Conservation (phyloP, 2,888 invertebrate genomes). For the Allygus modestus region DNA sequence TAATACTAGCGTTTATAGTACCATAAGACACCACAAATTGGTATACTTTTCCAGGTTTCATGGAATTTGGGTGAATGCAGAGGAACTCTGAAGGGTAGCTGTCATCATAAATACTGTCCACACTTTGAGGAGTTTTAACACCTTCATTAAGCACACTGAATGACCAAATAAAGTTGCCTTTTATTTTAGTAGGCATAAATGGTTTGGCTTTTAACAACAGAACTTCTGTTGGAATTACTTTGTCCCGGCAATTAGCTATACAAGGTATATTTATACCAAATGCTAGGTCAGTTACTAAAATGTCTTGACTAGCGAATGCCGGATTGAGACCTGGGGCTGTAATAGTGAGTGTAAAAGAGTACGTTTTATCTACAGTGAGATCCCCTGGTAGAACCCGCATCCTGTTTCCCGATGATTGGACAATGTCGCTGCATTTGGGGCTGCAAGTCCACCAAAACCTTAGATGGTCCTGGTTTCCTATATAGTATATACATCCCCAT, state of each 20-base stretch:
- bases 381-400: too few relatives aligned
- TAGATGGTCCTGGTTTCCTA: neutral
- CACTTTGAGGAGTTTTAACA: neutral
- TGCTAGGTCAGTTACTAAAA: neutral
- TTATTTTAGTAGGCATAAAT: too few relatives aligned
- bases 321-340: neutral
- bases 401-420: neutral
- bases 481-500: too few relatives aligned
- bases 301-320: neutral
- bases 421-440: too few relatives aligned
- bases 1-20: neutral
- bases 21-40: neutral
- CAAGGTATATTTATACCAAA: too few relatives aligned
- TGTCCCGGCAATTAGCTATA: neutral
- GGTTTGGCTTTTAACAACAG: neutral
- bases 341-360: too few relatives aligned
- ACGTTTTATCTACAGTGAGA: too few relatives aligned
- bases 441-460: too few relatives aligned
- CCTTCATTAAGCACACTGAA: neutral
- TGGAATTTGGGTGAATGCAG: too few relatives aligned
- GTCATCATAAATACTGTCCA: neutral
- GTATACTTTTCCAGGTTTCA: neutral
- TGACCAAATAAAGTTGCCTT: neutral
- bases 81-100: neutral
- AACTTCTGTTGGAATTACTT: too few relatives aligned